Base-by-base conservation (phyloP, 1,140 invertebrate species). In the Drosophila biarmipes region DNA sequence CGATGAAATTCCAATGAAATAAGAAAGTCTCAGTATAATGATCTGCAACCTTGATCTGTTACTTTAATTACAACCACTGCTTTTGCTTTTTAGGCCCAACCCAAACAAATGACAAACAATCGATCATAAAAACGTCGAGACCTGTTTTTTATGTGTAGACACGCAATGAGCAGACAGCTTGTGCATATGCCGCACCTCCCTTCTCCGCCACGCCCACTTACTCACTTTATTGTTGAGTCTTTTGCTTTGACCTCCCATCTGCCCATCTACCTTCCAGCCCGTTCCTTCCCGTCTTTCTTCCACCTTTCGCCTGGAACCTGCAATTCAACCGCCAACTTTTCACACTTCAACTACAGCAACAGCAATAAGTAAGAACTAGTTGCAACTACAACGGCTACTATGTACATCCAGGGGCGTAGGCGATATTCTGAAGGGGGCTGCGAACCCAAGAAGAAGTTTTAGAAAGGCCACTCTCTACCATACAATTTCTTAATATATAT, bases 271-370 rank as follows among this genome's bases (percentile, higher is more conserved):
- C n/a, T 38, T 38, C 37, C n/a, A n/a, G 7, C 46, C 11, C 2
- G 6, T 5, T 12, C 48, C 14, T 24, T 17, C n/a, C 2, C 45
- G 15, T 53, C 17, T 34, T 5, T 11, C n/a, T 14, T 12, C 35
- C 19, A 17, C 38, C 46, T 48, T 63, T 61, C 59, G 35, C 45
- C 38, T 35, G 35, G 27, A 46, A 76, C 82, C 78, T 77, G 68
- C 75, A 82, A 74, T 72, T 67, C 73, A 67, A 82, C 68, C 71
- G 73, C 59, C 54, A 86, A 86, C 82, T 87, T 86, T 86, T 86
- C 78, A 82, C 81, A 87, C 82, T 86, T 80, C 58, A 84, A 79
- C 55, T 64, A 52, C 40, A 66, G 72, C 45, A 55, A 58, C 51
- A 43, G 45, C 53, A 63, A 73, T 62, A 57, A 34, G 49, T 37